Evolutionary conservation across 2,888 invertebrate species (phyloP), one percentile per base, ranked within the genome.

Genomic region (Tenodera sinensis): DNA sequence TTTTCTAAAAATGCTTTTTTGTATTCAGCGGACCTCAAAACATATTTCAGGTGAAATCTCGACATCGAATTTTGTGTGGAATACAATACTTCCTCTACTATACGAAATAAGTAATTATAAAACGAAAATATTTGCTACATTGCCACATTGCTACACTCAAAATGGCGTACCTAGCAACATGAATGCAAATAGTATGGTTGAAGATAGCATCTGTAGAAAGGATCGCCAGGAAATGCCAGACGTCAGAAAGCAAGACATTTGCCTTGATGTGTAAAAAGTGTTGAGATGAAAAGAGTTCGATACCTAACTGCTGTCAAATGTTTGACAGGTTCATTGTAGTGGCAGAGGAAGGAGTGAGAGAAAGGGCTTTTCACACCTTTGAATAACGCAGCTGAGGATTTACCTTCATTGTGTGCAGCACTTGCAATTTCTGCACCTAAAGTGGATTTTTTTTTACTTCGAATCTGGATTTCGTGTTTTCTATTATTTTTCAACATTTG

Each of bases 271-370:
- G 54, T 71, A 71, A 71, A 71, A 71, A 71, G 54, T 71, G 54
- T 71, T 71, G 54, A 20, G 25, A 71, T 71, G 2, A 20, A 71
- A 71, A 71, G 20, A 71, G 54, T 71, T 71, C 54, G 54, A 71
- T 71, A 20, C 54, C 54, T 71, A 71, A 25, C 54, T 30, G 25
- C 84, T 84, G 84, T 84, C 84, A 84, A 84, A 34, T 4, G 34
- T 84, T 84, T 84, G 84, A 84, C 84, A 84, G 25, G 84, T 84
- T 84, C 30, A 84, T 84, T 84, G 84, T 84, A 30, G 30, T n/a
- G 28, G 20, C 4, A 20, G 54, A 71, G 25, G 54, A 20, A 25
- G 54, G 54, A 71, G 54, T 15, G 54, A 54, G 54, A 54, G 15
- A 54, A 20, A 20, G 54, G 54, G 3, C 20, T 12, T 12, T 42